Conservation (phyloP, 2,797 vertebrate species). For the Enteromius paludinosus region DNA sequence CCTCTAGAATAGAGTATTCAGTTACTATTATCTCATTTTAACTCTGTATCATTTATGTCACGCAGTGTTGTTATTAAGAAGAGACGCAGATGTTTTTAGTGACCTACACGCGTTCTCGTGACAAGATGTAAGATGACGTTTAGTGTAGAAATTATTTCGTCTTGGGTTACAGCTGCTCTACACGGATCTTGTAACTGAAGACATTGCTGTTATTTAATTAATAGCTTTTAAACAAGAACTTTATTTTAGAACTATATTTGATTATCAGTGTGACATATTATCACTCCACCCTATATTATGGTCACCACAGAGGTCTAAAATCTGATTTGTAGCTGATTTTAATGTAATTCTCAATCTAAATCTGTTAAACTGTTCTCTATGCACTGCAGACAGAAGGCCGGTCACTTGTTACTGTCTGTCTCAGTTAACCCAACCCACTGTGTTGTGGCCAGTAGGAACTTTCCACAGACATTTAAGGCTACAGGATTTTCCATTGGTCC, state of each 20-base stretch:
- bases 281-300: not conserved
- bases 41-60: not conserved
- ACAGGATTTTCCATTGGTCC: slow-evolving; percentile 66
- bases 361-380: not conserved
- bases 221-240: not conserved
- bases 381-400: not conserved
- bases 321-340: not conserved
- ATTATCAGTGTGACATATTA: not conserved
- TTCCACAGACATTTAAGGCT: slow-evolving; percentile 67
- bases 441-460: slow-evolving; percentile 51
- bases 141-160: not conserved
- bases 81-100: not conserved
- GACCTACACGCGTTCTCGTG: not conserved
- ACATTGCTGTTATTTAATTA: slow-evolving; percentile 6
- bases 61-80: not conserved
- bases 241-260: not conserved
- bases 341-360: not conserved
- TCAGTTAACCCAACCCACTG: slow-evolving; percentile 43
- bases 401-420: slow-evolving; percentile 55
- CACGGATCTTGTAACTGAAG: not conserved
- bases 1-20: not conserved
- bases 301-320: not conserved
- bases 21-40: not conserved
- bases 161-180: not conserved
- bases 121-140: not conserved